Evolutionary conservation across 2,888 invertebrate genomes (phyloP).

Genomic region (Eledone cirrhosa): DNA sequence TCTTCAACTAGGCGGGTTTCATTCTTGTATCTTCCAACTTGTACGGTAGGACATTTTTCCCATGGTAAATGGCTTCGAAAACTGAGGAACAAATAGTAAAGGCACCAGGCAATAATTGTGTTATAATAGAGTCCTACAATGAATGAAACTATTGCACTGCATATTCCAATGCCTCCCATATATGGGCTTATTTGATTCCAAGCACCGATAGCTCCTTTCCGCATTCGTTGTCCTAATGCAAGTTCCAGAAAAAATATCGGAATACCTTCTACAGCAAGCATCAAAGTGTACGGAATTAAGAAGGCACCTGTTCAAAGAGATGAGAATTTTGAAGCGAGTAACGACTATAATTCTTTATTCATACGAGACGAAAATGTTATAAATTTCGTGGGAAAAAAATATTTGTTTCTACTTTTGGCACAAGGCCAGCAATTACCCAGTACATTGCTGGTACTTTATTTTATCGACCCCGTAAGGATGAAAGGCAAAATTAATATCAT

Average conservation of each 20-base stretch:
- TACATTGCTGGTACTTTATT: too few relatives aligned
- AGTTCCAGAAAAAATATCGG: slow-evolving; percentile 92
- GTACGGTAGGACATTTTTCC: slow-evolving; percentile 77
- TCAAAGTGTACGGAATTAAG: slow-evolving; percentile 92
- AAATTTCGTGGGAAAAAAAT: too few relatives aligned
- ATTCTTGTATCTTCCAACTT: slow-evolving; percentile 32
- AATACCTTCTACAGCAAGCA: slow-evolving; percentile 83
- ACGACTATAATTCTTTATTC: not conserved
- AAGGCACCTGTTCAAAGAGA: slow-evolving; percentile 81
- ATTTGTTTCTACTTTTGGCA: too few relatives aligned
- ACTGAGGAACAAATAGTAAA: slow-evolving; percentile 90
- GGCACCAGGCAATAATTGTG: slow-evolving; percentile 96
- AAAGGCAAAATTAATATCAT: too few relatives aligned
- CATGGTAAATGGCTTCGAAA: slow-evolving; percentile 86
- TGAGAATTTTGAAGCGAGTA: too few relatives aligned
- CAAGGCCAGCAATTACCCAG: too few relatives aligned
- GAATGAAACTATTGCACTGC: slow-evolving; percentile 88
- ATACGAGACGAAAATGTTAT: too few relatives aligned
- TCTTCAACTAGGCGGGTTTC: slow-evolving; percentile 36
- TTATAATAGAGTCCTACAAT: slow-evolving; percentile 95
- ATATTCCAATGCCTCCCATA: slow-evolving; percentile 92
- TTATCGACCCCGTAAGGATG: too few relatives aligned
- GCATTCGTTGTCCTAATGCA: slow-evolving; percentile 92
- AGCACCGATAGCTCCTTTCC: slow-evolving; percentile 87
- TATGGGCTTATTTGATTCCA: slow-evolving; percentile 94